Conservation (phyloP, 1,140 invertebrate genomes). For the Trissolcus basalis region DNA sequence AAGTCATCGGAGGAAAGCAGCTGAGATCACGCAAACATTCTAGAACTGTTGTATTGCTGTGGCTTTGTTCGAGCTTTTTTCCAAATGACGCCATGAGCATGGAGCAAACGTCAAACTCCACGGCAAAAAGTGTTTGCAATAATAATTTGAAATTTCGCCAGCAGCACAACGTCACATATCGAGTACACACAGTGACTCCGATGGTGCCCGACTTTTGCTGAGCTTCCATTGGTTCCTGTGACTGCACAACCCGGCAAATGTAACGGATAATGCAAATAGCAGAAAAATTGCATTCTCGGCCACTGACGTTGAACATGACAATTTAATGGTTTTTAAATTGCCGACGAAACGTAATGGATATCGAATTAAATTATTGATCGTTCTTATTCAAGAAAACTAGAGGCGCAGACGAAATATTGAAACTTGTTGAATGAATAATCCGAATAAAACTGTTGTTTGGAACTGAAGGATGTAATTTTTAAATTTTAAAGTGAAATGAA, state of each 20-base stretch:
- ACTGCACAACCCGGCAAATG: too few species aligned
- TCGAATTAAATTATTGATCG: slow-evolving; percentile 33
- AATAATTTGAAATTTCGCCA: slow-evolving; percentile 44
- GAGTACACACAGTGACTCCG: background rate
- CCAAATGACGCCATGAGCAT: slow-evolving; percentile 21
- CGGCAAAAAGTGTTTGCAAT: slow-evolving; percentile 48
- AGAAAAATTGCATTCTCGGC: background rate
- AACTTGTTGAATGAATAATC: slow-evolving; percentile 35
- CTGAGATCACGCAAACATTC: slow-evolving; percentile 29
- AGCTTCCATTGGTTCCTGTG: slow-evolving; percentile 11
- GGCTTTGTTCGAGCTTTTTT: slow-evolving; percentile 15
- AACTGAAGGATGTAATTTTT: too few species aligned
- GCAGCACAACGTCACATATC: slow-evolving; percentile 20
- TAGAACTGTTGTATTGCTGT: slow-evolving; percentile 18
- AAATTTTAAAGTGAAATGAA: too few species aligned
- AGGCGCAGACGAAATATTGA: slow-evolving; percentile 24
- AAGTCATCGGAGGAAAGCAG: too few species aligned
- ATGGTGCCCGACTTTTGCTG: slow-evolving; percentile 6
- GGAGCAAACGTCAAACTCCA: slow-evolving; percentile 22
- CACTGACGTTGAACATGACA: slow-evolving; percentile 24
- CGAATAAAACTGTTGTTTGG: too few species aligned
- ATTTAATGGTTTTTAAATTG: slow-evolving; percentile 30
- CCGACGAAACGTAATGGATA: slow-evolving; percentile 12
- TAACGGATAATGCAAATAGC: slow-evolving; percentile 30
- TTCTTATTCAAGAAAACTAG: slow-evolving; percentile 13